Conservation (phyloP, 2,113 vertebrate genomes). For the Callithrix jacchus region DNA sequence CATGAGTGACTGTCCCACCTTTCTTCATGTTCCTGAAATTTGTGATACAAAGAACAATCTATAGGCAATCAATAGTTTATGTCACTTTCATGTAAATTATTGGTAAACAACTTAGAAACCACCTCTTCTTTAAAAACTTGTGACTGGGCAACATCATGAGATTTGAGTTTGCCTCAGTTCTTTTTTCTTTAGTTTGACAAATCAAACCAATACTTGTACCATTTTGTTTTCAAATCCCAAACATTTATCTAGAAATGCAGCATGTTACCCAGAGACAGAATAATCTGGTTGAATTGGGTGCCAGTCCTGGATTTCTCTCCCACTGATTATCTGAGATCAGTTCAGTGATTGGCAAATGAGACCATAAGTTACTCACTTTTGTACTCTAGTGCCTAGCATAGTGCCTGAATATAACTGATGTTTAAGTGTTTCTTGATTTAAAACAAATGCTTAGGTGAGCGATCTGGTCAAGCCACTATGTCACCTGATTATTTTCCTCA, state of each 20-base stretch:
- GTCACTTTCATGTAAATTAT: not conserved
- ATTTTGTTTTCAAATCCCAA: not conserved
- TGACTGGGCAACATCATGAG: too few species aligned
- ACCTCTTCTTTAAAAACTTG: not conserved
- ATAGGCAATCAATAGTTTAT: not conserved
- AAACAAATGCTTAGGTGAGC: conserved; percentile 2
- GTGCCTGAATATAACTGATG: not conserved
- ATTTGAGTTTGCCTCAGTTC: not conserved
- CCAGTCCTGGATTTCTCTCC: not conserved
- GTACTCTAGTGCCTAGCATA: not conserved
- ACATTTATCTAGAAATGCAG: not conserved
- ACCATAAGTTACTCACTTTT: not conserved
- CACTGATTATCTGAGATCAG: not conserved
- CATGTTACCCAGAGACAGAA: not conserved
- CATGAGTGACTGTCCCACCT: not conserved
- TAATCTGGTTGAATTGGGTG: not conserved
- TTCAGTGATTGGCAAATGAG: not conserved
- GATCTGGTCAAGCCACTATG: not conserved
- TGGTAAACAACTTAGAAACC: not conserved
- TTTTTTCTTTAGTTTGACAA: not conserved
- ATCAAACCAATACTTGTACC: not conserved
- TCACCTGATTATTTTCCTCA: not conserved
- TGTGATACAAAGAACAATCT: not conserved
- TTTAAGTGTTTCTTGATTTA: not conserved
- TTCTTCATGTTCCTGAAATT: not conserved